A percentile compares a stretch with the other conserved stretches of the same genome.
These are phyloP conservation scores for Probosciger aterrimus DNA, from an alignment of 2,113 vertebrate genomes.

Conservation along the genomic window DNA sequence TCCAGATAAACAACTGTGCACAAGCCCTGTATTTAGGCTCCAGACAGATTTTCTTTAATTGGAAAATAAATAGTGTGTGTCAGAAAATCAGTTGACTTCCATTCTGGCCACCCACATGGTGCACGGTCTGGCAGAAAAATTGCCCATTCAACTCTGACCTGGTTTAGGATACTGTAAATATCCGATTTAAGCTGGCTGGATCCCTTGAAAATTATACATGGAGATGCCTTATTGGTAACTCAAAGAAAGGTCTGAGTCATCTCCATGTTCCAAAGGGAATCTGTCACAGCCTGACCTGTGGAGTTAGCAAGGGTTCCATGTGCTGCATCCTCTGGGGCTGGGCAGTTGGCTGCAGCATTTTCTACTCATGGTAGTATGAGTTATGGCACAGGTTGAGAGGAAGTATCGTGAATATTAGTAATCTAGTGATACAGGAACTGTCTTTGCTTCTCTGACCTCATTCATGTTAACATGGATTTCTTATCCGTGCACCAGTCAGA, in stretches of 20 bases:
- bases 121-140: not conserved
- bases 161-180: not conserved
- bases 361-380: not conserved
- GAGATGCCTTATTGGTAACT: not conserved
- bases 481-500: not conserved
- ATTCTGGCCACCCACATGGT: slow-evolving; percentile 42
- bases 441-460: not conserved
- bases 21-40: slow-evolving; percentile 8
- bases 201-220: not conserved
- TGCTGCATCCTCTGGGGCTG: not conserved
- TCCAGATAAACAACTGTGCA: slow-evolving; percentile 49
- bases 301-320: not conserved
- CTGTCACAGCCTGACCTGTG: not conserved
- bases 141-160: slow-evolving; percentile 23
- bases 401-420: not conserved
- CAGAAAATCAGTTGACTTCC: slow-evolving; percentile 32
- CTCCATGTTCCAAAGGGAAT: not conserved
- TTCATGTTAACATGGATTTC: too few species aligned
- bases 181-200: not conserved
- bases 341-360: not conserved
- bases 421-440: not conserved
- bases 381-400: not conserved
- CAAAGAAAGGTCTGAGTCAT: not conserved
- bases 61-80: slow-evolving; percentile 55
- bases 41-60: slow-evolving; percentile 42